A percentile compares a stretch with the other conserved stretches of the same genome.
Evolutionary conservation across 2,113 vertebrate genomes (phyloP).

Genomic region (Anoplopoma fimbria): DNA sequence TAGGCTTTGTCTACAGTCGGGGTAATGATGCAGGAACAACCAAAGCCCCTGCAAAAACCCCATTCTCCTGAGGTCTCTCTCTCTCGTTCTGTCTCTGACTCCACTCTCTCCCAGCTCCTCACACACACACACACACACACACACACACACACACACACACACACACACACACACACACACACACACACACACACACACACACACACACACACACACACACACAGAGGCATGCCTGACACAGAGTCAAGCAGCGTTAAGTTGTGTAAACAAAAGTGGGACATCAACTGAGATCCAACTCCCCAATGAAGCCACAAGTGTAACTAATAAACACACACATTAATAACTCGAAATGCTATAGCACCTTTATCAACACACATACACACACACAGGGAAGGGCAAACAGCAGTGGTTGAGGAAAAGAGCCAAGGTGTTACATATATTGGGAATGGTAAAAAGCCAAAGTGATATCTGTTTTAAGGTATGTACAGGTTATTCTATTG

Average conservation of each 20-base stretch:
- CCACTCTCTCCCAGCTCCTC: constrained; percentile 79
- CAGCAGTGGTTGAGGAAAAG: not conserved
- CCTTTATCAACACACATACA: constrained; percentile 32
- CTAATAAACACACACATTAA: constrained; percentile 70
- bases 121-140: constrained; percentile 18
- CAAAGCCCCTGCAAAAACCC: constrained; percentile 76
- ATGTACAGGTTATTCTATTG: not conserved
- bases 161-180: constrained; percentile 21
- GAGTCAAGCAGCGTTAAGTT: constrained; percentile 70
- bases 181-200: constrained; percentile 74
- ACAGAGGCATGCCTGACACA: constrained; percentile 70
- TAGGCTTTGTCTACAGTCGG: constrained; percentile 77
- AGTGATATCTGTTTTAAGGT: not conserved
- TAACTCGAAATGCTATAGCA: constrained; percentile 46
- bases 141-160: constrained; percentile 40
- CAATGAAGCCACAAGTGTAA: constrained; percentile 48
- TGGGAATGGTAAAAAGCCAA: not conserved
- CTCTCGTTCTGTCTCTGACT: constrained; percentile 78
- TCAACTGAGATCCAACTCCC: constrained; percentile 62
- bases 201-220: constrained; percentile 50
- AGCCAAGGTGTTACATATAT: not conserved
- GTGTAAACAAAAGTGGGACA: constrained; percentile 73
- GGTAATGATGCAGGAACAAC: constrained; percentile 81
- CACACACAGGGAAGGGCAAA: not conserved
- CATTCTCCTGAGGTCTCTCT: constrained; percentile 73